Evolutionary conservation across 2,113 vertebrate species (phyloP), one percentile per base, ranked within the genome.

Genomic region (Pluvianellus socialis): DNA sequence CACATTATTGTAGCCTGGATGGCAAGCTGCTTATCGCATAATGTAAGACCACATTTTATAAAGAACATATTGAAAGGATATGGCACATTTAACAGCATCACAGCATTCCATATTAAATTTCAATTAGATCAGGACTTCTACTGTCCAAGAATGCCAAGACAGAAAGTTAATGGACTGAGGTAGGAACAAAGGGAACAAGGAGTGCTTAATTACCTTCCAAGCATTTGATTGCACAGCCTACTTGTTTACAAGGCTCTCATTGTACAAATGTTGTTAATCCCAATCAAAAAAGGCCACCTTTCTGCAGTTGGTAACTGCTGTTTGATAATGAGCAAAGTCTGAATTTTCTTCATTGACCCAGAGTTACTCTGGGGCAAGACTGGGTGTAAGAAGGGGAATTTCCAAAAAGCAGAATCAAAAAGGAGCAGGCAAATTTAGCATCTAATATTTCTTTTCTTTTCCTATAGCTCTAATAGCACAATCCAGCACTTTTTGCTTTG

Each of bases 91-190:
- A 98, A 98, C 98, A 97, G 96, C 94, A 98, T 97, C 96, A 97
- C 97, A 98, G 96, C 88, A 67, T 94, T 98, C 96, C 96, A 93
- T 96, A 98, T 96, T 97, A 98, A 98, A 98, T 96, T 98, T 98
- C 98, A 98, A 98, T 98, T 98, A 96, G 91, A 96, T 92, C 56
- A 79, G 96, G 97, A 96, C 91, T 95, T 97, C 96, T 93, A 68
- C 84, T 27, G 79, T 93, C 96, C 75, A 75, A 96, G 95, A 97
- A 96, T 96, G 97, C 95, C 97, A 96, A 79, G 35, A 63, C 7
- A 50, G 79, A 89, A 94, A 97, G 71, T 94, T 92, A 97, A 97
- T 97, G 96, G 95, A 91, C 81, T 94, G 88, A 97, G 87, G 92
- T 71, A 96, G 95, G 93, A 96, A 98, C 94, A 86, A 91, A 96